Base-by-base conservation (phyloP, 2,113 vertebrate genomes). In the Nansenia antarctica region DNA sequence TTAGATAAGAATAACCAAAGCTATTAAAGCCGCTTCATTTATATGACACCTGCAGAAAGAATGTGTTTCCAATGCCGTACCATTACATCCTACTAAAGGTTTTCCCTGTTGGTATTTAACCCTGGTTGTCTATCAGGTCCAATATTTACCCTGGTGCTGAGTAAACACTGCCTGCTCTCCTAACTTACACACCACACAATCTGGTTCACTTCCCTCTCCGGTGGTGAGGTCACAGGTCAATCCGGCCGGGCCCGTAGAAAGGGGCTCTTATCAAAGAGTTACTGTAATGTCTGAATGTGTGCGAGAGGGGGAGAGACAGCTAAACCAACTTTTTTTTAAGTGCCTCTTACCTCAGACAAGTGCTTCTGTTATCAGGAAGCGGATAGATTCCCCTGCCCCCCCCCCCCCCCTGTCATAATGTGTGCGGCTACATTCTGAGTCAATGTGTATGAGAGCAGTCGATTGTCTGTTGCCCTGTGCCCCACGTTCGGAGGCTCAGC, bases 191-290 rank as follows among this genome's bases (percentile, higher is more conserved):
- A 20, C 27, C 30, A 20, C 81, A 69, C 72, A 76, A 79, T 85
- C 82, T 78, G 55, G 83, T 82, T 85, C 32, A 60, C 15, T 79
- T 86, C 78, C 74, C 62, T 73, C 32, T 75, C 20, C 67, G 69
- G 20, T 7, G 37, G 68, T 77, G 68, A 80, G 49, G 58, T 82
- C 64, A 74, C 31, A 69, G 70, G 59, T 54, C 31, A 64, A 57
- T 58, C 58, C 9, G 31, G n/a, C n/a, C 39, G 53, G 61, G 20
- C 45, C 65, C 24, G 39, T 5, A 39, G 30, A 29, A 29, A 27
- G n/a, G 27, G 62, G n/a, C n/a, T n/a, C n/a, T n/a, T 31, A 31
- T 30, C 9, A 32, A 64, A 31, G 24, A 55, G 26, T 14, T 66
- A 60, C 24, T 39, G 54, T 57, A 22, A 11, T 34, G 9, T 18